Evolutionary conservation across 2,113 vertebrate species (phyloP), one percentile per base, ranked within the genome.

Genomic region (Cyprinodon variegatus): DNA sequence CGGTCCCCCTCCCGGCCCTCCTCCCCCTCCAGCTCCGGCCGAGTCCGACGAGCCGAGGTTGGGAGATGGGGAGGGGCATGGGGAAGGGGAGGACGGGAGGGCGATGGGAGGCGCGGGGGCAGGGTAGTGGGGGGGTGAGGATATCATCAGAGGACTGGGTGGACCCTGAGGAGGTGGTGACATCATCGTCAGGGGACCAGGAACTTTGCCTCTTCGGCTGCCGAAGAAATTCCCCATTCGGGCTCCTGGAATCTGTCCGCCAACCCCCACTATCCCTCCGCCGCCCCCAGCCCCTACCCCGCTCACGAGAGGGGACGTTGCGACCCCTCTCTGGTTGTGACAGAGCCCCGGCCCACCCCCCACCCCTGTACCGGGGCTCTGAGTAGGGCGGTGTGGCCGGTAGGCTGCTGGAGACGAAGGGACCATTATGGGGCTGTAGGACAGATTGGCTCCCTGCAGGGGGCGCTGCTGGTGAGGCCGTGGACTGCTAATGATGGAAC

Each of bases 401-500:
- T 96, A 96, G 41, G 95, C 95, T 93, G 96, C 94, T 76, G 91
- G 90, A 72, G 90, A 91, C 0, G 86, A 74, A 22, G 81, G 95
- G 71, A 86, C 87, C 93, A 92, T 93, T 86, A 89, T 90, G 76
- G 89, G 90, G 85, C 81, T 91, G 88, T 87, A 91, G 80, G 86
- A 86, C 0, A 89, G 83, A 64, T 82, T 85, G 67, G 75, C 94
- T 62, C 86, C 89, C 75, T 83, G 93, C 78, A 93, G 93, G 90
- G 95, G 95, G 92, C 94, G 93, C 90, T 96, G 96, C 89, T 96
- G 96, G 84, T 96, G 96, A 63, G 94, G 93, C 50, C 93, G 95
- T 13, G 96, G 96, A 91, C 95, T 97, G 95, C 95, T 96, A 94
- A 97, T 96, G 84, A 97, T 96, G 88, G 96, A 97, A 89, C 96